phyloP scores from a whole-genome alignment of 2,113 vertebrate genomes.

The Xiphias gladius region DNA sequence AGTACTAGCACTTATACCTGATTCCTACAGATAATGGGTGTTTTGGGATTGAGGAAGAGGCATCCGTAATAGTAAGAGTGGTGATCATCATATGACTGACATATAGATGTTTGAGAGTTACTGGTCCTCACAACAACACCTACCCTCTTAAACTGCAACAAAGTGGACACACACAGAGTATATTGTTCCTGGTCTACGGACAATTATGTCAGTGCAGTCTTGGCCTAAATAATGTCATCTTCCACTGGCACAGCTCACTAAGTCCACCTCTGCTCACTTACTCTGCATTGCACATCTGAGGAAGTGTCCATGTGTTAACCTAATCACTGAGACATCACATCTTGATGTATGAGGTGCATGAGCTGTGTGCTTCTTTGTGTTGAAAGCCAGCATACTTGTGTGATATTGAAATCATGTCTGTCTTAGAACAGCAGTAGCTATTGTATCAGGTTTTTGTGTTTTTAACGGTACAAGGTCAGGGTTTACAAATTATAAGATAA shows the following conservation, averaged over 20 bases:
- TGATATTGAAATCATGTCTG: neutral
- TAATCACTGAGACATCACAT: slow-evolving; percentile 13
- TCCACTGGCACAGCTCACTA: slow-evolving; percentile 23
- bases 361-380: neutral
- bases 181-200: slow-evolving; percentile 1
- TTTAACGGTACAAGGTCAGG: slow-evolving; percentile 12
- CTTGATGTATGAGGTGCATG: neutral
- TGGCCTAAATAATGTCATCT: slow-evolving; percentile 31
- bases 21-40: neutral
- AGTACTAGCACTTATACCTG: neutral
- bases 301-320: slow-evolving; percentile 35
- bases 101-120: neutral
- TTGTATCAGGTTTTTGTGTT: neutral
- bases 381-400: slow-evolving; percentile 1
- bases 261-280: slow-evolving; percentile 27
- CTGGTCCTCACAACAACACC: neutral
- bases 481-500: slow-evolving; percentile 32
- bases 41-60: neutral
- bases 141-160: neutral
- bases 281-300: slow-evolving; percentile 53
- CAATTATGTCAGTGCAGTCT: slow-evolving; percentile 24
- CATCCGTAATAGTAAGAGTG: neutral
- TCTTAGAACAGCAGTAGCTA: neutral
- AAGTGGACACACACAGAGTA: neutral
- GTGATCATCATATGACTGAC: too few relatives aligned